These are phyloP conservation scores for Pomatostomus ruficeps DNA, from an alignment of 2,113 vertebrate genomes.

Conservation along the genomic window DNA sequence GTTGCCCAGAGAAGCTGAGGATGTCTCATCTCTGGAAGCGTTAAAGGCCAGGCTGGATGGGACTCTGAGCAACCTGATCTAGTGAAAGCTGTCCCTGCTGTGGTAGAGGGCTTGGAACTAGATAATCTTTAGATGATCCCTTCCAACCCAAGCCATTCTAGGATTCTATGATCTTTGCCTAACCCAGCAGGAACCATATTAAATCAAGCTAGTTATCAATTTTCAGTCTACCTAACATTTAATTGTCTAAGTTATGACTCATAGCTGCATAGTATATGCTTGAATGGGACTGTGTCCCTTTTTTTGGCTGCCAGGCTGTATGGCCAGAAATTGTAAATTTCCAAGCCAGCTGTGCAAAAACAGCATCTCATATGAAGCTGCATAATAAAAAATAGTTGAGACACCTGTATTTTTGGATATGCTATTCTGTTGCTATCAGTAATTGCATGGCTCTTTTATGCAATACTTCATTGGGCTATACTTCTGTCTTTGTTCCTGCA, in stretches of 20 bases:
- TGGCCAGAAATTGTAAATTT: background rate
- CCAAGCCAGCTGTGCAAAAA: background rate
- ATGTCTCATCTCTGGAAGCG: background rate
- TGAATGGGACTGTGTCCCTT: background rate
- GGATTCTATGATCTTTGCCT: background rate
- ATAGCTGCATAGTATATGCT: background rate
- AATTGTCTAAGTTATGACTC: background rate
- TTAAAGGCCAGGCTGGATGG: background rate
- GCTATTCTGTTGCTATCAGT: background rate
- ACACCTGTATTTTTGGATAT: background rate
- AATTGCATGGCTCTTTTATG: background rate
- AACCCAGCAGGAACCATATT: background rate
- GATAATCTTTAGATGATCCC: background rate
- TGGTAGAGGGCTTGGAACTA: background rate
- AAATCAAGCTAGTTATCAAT: background rate
- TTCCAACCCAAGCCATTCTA: background rate
- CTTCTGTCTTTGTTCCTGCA: background rate
- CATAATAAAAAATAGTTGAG: background rate
- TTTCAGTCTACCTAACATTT: background rate
- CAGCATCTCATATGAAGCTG: background rate
- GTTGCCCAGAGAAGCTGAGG: background rate
- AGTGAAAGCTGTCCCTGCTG: background rate
- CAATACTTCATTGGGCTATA: background rate
- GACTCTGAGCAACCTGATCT: background rate
- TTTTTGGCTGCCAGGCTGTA: background rate